Conservation (phyloP, 2,888 invertebrate species). For the Acrobeloides nanus region DNA sequence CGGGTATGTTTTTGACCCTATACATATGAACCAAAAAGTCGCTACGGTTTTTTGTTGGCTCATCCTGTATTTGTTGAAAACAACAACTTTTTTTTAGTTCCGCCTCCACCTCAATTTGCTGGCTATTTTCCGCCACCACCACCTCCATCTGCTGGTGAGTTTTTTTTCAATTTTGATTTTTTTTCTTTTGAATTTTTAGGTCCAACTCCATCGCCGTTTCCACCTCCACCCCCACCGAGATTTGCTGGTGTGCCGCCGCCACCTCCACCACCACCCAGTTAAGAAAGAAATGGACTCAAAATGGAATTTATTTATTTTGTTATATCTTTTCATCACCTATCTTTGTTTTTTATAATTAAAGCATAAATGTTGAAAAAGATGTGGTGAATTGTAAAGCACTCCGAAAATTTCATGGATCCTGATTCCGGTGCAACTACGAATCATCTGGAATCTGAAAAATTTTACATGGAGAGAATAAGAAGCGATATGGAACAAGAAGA, state of each 20-base stretch:
- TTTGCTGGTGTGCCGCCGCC: constrained; percentile 7
- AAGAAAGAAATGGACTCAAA: constrained; percentile 1
- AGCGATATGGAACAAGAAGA: too few species aligned
- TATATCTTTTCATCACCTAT: neutral
- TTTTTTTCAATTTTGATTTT: neutral
- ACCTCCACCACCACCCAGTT: constrained; percentile 5
- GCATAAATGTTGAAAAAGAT: neutral
- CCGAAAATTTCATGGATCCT: too few species aligned
- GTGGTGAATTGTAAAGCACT: too few species aligned
- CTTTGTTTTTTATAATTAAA: constrained; percentile 1
- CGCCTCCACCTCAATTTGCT: constrained; percentile 3
- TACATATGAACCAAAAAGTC: too few species aligned
- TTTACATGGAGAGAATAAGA: too few species aligned
- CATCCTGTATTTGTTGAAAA: constrained; percentile 5
- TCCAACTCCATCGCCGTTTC: constrained; percentile 4
- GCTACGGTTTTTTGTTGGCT: neutral
- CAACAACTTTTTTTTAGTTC: constrained; percentile 1
- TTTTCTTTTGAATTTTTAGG: neutral
- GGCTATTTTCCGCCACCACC: constrained; percentile 4
- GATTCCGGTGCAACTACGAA: too few species aligned
- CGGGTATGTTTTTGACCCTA: too few species aligned
- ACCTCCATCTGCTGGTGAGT: constrained; percentile 10
- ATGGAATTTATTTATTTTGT: neutral
- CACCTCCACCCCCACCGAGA: constrained; percentile 14
- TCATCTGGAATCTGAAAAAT: too few species aligned